Percentiles rank a stretch among this genome's conserved stretches.
phyloP scores from a whole-genome alignment of 2,797 vertebrate genomes.

The Argyrosomus regius region DNA sequence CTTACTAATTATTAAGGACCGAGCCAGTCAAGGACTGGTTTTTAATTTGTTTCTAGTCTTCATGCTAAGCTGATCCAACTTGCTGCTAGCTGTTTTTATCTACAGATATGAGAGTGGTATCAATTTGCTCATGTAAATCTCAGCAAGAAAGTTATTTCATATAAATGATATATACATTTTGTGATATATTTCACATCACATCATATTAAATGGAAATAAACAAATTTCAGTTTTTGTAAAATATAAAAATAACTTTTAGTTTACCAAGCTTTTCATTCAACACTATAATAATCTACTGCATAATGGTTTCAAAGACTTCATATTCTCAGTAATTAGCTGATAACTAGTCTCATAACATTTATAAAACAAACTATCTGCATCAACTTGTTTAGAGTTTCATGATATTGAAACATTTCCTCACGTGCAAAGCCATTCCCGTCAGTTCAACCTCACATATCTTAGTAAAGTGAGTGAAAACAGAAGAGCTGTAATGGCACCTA shows the following conservation, averaged over 20 bases:
- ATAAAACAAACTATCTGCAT: background rate
- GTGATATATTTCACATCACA: background rate
- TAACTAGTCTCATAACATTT: background rate
- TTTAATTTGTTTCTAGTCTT: background rate
- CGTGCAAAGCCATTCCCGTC: background rate
- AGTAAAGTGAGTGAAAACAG: background rate
- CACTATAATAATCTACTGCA: background rate
- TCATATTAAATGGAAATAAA: background rate
- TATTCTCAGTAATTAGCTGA: background rate
- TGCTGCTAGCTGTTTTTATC: background rate
- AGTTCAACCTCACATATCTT: background rate
- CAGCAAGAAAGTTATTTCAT: background rate
- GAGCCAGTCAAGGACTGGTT: too few species aligned
- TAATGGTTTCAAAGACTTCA: background rate
- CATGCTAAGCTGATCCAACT: background rate
- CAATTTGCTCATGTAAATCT: background rate
- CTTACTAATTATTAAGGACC: background rate
- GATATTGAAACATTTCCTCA: background rate
- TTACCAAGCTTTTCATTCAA: background rate
- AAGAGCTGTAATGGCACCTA: constrained; percentile 40
- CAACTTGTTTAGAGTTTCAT: background rate
- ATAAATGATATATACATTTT: background rate
- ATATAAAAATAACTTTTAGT: background rate
- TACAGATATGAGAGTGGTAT: background rate
- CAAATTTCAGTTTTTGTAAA: background rate